Base-by-base conservation (phyloP, 2,888 invertebrate species). In the Orthonevra nobilis region DNA sequence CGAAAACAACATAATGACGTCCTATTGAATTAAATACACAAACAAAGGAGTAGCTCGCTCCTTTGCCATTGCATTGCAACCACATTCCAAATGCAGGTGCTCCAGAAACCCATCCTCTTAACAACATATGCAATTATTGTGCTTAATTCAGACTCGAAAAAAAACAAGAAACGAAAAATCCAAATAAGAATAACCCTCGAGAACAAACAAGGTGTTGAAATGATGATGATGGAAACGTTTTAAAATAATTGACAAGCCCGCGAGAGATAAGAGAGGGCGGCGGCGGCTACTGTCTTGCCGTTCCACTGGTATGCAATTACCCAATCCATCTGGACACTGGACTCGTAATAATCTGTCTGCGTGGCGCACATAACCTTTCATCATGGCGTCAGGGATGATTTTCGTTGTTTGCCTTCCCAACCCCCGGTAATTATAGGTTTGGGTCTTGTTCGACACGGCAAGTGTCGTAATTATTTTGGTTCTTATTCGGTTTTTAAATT, bases 171-270 rank as follows among this genome's bases (percentile, higher is more conserved):
- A 68, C 61, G 44, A 23, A 48, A n/a, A n/a, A n/a, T n/a, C n/a
- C n/a, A n/a, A 38, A 64, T 20, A 52, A 64, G 19, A 15, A 36
- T 7, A 28, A 23, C n/a, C 17, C 14, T 15, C 14, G 12, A 42
- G 42, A 70, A 70, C 60, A 70, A 77, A 77, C 77, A 77, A 79
- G 79, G 73, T 73, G 79, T 72, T 72, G 77, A 79, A 66, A 72
- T 48, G 72, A 66, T 48, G 72, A 66, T 66, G 77, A 79, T 73
- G 66, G 66, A 73, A 79, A 73, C 66, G 79, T 73, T 79, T 79
- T 79, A 79, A 66, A 68, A 68, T 79, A 79, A 79, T 79, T 79
- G 73, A 66, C 73, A 56, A 61, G 36, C 60, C 28, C 14, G 20
- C 66, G 50, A 61, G 54, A 48, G 50, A 36, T 10, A 28, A 73